Evolutionary conservation across 1,140 invertebrate species (phyloP).

Genomic region (Conopomorpha cramerella): DNA sequence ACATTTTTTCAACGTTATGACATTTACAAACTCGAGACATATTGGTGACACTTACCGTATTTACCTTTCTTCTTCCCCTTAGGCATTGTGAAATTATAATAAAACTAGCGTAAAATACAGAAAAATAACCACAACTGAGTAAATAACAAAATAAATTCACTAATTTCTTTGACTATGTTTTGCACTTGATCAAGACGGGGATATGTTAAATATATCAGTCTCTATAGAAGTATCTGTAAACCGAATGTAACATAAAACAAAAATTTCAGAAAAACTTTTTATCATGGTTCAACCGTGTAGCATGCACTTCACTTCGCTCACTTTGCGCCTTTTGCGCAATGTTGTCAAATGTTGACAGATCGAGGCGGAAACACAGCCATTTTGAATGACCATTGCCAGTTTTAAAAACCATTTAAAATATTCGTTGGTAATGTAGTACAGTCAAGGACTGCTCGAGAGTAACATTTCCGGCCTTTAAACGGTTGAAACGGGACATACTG

Average conservation of each 20-base stretch:
- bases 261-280: constrained; percentile 61
- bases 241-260: constrained; percentile 58
- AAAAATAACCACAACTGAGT: too few species aligned
- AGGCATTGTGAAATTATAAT: constrained; percentile 40
- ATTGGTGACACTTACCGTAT: constrained; percentile 36
- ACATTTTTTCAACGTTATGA: too few species aligned
- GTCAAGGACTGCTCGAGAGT: background rate
- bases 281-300: constrained; percentile 60
- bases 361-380: constrained; percentile 18
- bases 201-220: constrained; percentile 58
- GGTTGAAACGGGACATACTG: too few species aligned
- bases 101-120: constrained; percentile 21
- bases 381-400: constrained; percentile 1
- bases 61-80: constrained; percentile 59
- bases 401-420: background rate
- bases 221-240: constrained; percentile 50
- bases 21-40: background rate
- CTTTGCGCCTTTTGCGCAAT: constrained; percentile 29
- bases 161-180: constrained; percentile 51
- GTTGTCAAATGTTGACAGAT: constrained; percentile 23
- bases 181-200: constrained; percentile 59
- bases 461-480: background rate
- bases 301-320: constrained; percentile 49
- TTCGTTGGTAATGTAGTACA: background rate
- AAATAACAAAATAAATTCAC: constrained; percentile 46